These are phyloP conservation scores for Cheumatopsyche charites DNA, from an alignment of 1,140 invertebrate species.

Conservation along the genomic window DNA sequence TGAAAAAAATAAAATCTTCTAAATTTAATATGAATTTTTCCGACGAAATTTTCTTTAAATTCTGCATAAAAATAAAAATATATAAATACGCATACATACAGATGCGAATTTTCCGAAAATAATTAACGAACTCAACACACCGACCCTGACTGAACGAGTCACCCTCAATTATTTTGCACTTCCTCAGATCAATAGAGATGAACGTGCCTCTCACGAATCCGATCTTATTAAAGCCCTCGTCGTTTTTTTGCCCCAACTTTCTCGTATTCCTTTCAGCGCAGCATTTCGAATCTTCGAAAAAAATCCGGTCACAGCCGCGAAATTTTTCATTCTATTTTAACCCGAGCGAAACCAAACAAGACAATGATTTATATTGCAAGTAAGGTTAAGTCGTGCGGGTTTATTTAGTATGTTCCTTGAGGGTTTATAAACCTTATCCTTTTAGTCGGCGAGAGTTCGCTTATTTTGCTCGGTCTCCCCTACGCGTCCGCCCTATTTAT, in stretches of 20 bases:
- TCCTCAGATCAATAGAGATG: slow-evolving; percentile 16
- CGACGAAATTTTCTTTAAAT: background rate
- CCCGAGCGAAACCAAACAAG: too few relatives aligned
- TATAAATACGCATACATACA: background rate
- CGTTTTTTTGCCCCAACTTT: slow-evolving; percentile 18
- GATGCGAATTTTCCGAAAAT: background rate
- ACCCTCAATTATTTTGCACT: slow-evolving; percentile 32
- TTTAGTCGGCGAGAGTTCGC: slow-evolving; percentile 13
- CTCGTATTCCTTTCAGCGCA: background rate
- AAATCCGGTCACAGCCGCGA: too few relatives aligned
- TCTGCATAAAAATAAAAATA: background rate
- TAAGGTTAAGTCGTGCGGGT: background rate
- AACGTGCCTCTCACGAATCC: slow-evolving; percentile 45
- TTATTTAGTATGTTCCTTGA: slow-evolving; percentile 22
- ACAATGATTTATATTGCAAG: slow-evolving; percentile 18
- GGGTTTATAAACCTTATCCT: slow-evolving; percentile 25
- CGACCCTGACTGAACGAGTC: background rate
- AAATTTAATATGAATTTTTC: too few relatives aligned
- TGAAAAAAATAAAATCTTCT: too few relatives aligned
- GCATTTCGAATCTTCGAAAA: background rate
- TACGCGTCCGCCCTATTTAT: slow-evolving; percentile 11
- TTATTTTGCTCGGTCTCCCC: slow-evolving; percentile 6
- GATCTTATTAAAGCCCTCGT: slow-evolving; percentile 40
- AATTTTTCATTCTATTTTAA: too few relatives aligned
- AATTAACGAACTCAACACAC: background rate